phyloP scores from a whole-genome alignment of 1,140 invertebrate genomes.

The Euglossa dilemma region DNA sequence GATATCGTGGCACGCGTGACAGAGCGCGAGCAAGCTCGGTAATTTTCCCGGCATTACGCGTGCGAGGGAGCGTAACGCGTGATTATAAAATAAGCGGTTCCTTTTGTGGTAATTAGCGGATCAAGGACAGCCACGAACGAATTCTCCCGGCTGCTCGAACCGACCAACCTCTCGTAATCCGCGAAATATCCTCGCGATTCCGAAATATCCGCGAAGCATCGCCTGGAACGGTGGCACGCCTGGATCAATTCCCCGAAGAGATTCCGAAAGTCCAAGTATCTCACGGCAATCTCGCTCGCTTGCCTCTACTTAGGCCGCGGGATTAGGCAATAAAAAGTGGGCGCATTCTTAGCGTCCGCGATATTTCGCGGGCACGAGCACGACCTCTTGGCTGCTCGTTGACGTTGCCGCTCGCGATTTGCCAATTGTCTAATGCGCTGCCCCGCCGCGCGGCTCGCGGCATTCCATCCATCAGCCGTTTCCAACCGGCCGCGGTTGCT shows the following conservation, averaged over 20 bases:
- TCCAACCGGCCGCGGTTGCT: neutral
- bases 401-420: conserved; percentile 57
- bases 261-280: neutral
- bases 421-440: conserved; percentile 57
- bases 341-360: conserved; percentile 66
- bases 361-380: conserved; percentile 61
- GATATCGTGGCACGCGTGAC: conserved; percentile 66
- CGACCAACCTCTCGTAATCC: too few relatives aligned
- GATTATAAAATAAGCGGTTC: conserved; percentile 82
- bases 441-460: neutral
- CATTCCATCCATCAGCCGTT: conserved; percentile 32
- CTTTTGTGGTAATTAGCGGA: conserved; percentile 81
- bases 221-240: too few relatives aligned
- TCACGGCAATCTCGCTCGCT: conserved; percentile 25
- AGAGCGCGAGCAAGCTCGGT: conserved; percentile 62
- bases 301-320: conserved; percentile 1
- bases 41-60: conserved; percentile 78
- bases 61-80: conserved; percentile 72
- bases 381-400: conserved; percentile 59
- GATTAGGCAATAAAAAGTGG: conserved; percentile 57
- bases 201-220: too few relatives aligned
- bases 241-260: neutral
- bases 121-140: conserved; percentile 73
- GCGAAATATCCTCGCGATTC: too few relatives aligned
- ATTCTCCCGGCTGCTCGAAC: conserved; percentile 57